phyloP scores from a whole-genome alignment of 2,888 invertebrate species.

The Eurois occulta region DNA sequence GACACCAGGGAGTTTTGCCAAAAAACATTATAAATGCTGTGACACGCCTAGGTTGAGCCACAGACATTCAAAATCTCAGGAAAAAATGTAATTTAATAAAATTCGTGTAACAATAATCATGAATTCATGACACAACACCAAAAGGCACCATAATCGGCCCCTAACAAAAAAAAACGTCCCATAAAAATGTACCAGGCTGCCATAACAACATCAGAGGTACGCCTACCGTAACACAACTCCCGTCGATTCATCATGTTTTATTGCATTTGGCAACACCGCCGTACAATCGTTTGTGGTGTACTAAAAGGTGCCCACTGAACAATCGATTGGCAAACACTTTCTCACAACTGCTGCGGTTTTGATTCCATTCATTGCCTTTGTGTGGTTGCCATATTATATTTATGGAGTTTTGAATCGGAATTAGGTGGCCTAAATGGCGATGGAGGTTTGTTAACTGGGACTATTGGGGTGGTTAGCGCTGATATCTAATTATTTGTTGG shows the following conservation, averaged over 20 bases:
- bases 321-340: constrained; percentile 60
- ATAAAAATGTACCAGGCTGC: constrained; percentile 40
- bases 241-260: constrained; percentile 59
- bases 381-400: constrained; percentile 55
- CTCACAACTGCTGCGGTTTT: constrained; percentile 56
- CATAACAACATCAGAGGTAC: constrained; percentile 42
- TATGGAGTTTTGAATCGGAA: constrained; percentile 43
- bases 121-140: constrained; percentile 11
- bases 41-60: constrained; percentile 82
- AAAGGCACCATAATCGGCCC: constrained; percentile 21
- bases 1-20: constrained; percentile 77
- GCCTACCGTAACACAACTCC: constrained; percentile 46
- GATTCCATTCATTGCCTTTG: constrained; percentile 52
- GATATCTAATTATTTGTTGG: constrained; percentile 10
- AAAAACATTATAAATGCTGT: constrained; percentile 79
- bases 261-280: constrained; percentile 57
- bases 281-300: constrained; percentile 55
- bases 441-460: not conserved
- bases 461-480: not conserved
- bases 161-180: constrained; percentile 21
- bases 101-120: constrained; percentile 11
- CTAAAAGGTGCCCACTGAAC: constrained; percentile 39
- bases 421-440: constrained; percentile 30
- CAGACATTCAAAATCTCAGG: constrained; percentile 80
- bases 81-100: constrained; percentile 67